A percentile compares a stretch with the other conserved stretches of the same genome.
Evolutionary conservation across 2,888 invertebrate species (phyloP).

Genomic region (Dasypolia templi): DNA sequence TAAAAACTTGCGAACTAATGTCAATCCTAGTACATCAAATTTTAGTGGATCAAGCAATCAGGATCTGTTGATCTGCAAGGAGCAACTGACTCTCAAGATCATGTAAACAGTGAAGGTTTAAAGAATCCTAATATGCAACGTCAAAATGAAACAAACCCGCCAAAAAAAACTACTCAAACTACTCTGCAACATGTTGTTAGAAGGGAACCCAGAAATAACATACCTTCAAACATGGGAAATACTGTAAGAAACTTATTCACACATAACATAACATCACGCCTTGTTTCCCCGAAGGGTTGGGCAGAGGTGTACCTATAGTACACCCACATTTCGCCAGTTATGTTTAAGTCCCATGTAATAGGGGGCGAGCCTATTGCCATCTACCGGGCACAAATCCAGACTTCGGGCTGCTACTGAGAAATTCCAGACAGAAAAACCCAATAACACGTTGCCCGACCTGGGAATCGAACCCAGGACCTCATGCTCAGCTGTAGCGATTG

Average conservation of each 20-base stretch:
- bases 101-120: not conserved
- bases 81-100: not conserved
- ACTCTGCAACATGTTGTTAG: not conserved
- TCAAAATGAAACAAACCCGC: slow-evolving; percentile 23
- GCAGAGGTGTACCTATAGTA: too few relatives aligned
- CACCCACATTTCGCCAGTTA: too few relatives aligned
- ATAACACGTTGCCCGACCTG: too few relatives aligned
- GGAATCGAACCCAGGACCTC: too few relatives aligned
- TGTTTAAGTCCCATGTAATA: too few relatives aligned
- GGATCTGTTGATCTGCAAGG: not conserved
- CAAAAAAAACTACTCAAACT: not conserved
- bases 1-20: not conserved
- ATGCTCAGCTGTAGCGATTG: too few relatives aligned
- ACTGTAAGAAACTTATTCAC: not conserved
- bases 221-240: not conserved
- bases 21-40: not conserved
- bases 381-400: too few relatives aligned
- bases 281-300: too few relatives aligned
- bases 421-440: too few relatives aligned
- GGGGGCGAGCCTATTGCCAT: too few relatives aligned
- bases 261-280: too few relatives aligned
- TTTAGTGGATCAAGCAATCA: not conserved
- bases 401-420: too few relatives aligned
- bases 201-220: not conserved
- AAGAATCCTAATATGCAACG: slow-evolving; percentile 6